Conservation (phyloP, 2,113 vertebrate species). For the Trinectes maculatus region DNA sequence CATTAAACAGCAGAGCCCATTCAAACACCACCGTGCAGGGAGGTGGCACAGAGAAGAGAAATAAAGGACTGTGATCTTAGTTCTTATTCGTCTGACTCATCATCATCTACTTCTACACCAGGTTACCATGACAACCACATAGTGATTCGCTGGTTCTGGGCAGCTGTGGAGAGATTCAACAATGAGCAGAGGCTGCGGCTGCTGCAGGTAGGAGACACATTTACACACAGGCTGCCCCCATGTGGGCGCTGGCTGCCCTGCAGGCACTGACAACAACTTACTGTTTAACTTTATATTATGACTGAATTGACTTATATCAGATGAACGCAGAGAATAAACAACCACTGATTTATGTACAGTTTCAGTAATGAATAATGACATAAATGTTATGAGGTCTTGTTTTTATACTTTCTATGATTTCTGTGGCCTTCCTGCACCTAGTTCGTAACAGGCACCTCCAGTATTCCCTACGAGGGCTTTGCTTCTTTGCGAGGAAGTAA, state of each 20-base stretch:
- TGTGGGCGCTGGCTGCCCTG: slow-evolving; percentile 35
- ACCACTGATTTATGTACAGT: no score
- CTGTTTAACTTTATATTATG: no score
- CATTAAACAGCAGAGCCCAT: slow-evolving; percentile 46
- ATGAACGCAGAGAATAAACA: no score
- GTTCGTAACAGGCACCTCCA: slow-evolving; percentile 99
- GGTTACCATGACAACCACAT: slow-evolving; percentile 99
- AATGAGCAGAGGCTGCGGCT: slow-evolving; percentile 97
- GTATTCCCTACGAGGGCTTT: slow-evolving; percentile 97
- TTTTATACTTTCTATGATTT: not conserved
- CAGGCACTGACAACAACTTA: slow-evolving; percentile 13
- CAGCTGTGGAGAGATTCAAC: slow-evolving; percentile 98
- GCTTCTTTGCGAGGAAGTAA: slow-evolving; percentile 95
- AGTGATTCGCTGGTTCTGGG: slow-evolving; percentile 99
- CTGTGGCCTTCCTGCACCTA: slow-evolving; percentile 62
- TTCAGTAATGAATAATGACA: not conserved
- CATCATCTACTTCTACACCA: slow-evolving; percentile 64
- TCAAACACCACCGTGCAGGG: slow-evolving; percentile 17
- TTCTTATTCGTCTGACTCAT: slow-evolving; percentile 68
- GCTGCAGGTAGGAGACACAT: slow-evolving; percentile 86
- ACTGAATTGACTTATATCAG: no score
- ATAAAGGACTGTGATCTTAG: slow-evolving; percentile 7
- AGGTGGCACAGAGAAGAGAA: not conserved
- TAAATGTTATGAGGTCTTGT: not conserved
- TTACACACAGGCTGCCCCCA: slow-evolving; percentile 28